Percentiles rank a stretch among this genome's conserved stretches.
phyloP scores from a whole-genome alignment of 2,797 vertebrate genomes.

The Falco novaeseelandiae region DNA sequence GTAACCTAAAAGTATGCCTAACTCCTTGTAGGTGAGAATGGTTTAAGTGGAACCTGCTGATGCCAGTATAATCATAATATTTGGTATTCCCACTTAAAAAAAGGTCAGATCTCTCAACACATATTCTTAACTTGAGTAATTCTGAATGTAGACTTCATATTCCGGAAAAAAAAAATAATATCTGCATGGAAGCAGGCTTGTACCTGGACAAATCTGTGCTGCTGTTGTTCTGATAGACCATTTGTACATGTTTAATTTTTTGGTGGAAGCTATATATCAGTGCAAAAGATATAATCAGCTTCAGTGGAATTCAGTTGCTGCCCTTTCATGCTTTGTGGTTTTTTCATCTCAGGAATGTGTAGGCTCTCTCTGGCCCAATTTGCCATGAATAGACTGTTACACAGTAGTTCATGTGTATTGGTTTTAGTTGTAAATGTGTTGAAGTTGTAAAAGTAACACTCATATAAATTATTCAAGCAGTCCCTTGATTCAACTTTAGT shows the following conservation, averaged over 20 bases:
- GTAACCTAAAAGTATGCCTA: neutral
- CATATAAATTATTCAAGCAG: slow-evolving; percentile 61
- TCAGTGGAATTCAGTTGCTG: neutral
- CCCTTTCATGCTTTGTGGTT: neutral
- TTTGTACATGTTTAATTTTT: neutral
- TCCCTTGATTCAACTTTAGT: slow-evolving; percentile 42
- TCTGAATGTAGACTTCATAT: neutral
- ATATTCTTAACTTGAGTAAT: neutral
- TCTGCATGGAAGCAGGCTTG: neutral
- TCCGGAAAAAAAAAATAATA: neutral
- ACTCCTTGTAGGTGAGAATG: neutral
- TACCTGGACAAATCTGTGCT: neutral
- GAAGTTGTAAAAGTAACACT: slow-evolving; percentile 62
- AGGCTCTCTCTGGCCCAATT: neutral
- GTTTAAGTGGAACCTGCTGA: neutral
- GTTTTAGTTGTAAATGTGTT: slow-evolving; percentile 45
- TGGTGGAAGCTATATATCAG: neutral
- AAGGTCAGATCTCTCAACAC: neutral
- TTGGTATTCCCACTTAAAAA: neutral
- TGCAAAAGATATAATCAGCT: neutral
- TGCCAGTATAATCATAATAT: neutral
- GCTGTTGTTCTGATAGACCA: neutral
- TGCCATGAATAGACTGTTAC: neutral
- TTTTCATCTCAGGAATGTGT: neutral
- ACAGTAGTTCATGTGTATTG: slow-evolving; percentile 3